A percentile compares a stretch with the other conserved stretches of the same genome.
Conservation (phyloP, 2,113 vertebrate species). For the Toxostoma redivivum region DNA sequence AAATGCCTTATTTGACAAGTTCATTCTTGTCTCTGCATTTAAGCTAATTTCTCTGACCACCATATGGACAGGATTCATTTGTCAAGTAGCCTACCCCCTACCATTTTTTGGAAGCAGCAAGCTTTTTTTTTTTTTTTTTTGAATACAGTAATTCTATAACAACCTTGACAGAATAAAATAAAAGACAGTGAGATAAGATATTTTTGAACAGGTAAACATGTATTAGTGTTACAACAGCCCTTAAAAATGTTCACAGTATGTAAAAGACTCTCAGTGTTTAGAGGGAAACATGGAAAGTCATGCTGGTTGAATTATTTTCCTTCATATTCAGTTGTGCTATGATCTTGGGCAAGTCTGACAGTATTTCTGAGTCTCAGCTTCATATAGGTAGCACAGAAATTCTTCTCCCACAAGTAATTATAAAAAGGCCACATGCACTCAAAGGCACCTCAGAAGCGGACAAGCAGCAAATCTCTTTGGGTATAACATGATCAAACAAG, state of each 20-base stretch:
- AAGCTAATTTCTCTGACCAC: conserved; percentile 26
- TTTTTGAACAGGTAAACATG: not conserved
- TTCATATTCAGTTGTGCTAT: not conserved
- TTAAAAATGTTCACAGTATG: not conserved
- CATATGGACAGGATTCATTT: not conserved
- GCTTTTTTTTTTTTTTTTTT: not conserved
- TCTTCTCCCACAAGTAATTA: not conserved
- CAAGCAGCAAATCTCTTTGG: not conserved
- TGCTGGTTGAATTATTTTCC: not conserved
- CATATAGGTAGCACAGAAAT: not conserved
- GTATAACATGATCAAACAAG: fast-evolving
- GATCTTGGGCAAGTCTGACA: not conserved
- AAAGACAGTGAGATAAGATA: not conserved
- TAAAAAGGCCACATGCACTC: not conserved
- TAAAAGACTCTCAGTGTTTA: not conserved
- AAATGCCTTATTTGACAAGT: conserved; percentile 30
- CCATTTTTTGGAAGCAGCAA: not conserved
- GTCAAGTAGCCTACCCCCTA: not conserved
- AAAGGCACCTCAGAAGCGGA: not conserved
- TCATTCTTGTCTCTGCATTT: conserved; percentile 23
- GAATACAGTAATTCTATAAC: not conserved
- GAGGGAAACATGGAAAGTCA: not conserved
- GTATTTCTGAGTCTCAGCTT: not conserved
- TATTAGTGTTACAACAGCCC: not conserved
- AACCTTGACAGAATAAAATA: not conserved